Percentiles rank a stretch among this genome's conserved stretches.
Conservation (phyloP, 2,113 vertebrate genomes). For the Microcebus lehilahytsara region DNA sequence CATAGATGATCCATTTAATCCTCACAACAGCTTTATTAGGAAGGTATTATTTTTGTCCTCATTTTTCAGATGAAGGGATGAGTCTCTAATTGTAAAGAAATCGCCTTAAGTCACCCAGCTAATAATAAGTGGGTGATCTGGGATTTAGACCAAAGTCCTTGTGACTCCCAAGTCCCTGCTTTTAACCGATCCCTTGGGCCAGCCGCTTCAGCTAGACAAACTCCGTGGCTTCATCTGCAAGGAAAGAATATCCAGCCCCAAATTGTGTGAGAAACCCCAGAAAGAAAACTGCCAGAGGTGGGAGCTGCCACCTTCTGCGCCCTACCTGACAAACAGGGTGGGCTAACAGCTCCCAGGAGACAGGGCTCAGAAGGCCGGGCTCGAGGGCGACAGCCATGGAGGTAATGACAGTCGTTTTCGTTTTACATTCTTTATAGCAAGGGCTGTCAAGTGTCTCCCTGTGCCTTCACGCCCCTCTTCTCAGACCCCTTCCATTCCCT, state of each 20-base stretch:
- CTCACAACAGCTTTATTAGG: background rate
- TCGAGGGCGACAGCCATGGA: background rate
- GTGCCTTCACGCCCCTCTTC: background rate
- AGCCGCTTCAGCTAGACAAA: background rate
- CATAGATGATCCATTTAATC: background rate
- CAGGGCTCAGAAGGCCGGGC: background rate
- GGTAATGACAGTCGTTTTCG: too few species aligned
- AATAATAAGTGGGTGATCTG: background rate
- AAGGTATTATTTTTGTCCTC: background rate
- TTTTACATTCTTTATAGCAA: background rate
- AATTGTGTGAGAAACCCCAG: background rate
- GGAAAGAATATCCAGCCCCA: background rate
- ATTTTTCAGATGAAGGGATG: background rate
- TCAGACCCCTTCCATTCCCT: too few species aligned
- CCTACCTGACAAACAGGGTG: background rate
- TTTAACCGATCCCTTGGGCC: background rate
- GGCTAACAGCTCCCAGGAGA: background rate
- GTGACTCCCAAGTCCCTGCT: background rate
- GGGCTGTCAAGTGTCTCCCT: background rate
- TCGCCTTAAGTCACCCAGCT: background rate
- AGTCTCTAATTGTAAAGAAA: conserved; percentile 31
- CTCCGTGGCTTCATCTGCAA: background rate
- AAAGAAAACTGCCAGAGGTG: background rate
- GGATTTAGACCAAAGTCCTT: background rate
- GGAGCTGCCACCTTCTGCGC: background rate